These are phyloP conservation scores for Megaceryle alcyon DNA, from an alignment of 2,797 vertebrate genomes.

Conservation along the genomic window DNA sequence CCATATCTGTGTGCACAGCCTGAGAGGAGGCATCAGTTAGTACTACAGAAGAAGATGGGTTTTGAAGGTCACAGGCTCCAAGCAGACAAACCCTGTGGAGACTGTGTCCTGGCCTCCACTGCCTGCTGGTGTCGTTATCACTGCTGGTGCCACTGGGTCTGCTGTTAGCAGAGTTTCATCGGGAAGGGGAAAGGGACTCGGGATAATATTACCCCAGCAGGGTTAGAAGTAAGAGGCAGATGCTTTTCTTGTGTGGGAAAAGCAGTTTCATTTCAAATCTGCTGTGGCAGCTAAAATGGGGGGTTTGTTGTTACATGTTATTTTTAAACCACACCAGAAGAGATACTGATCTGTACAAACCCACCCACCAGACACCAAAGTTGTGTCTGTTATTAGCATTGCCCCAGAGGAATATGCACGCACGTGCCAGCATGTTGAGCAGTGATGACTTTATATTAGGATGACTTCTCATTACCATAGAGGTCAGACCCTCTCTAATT, in stretches of 20 bases:
- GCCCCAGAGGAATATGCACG: background rate
- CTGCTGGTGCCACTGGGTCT: background rate
- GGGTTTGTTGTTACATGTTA: background rate
- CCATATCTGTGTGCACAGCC: rapidly evolving
- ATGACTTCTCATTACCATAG: background rate
- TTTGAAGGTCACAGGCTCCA: background rate
- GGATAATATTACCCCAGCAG: background rate
- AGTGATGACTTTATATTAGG: background rate
- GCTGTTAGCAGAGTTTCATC: background rate
- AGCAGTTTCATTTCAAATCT: background rate
- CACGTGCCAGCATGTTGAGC: background rate
- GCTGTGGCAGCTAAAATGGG: background rate
- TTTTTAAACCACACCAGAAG: background rate
- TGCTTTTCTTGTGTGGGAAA: background rate
- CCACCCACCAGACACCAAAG: background rate
- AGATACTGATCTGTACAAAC: background rate
- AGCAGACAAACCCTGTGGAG: background rate
- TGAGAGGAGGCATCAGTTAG: background rate
- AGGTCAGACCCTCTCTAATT: background rate
- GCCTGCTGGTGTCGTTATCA: rapidly evolving
- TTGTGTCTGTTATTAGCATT: background rate
- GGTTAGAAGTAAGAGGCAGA: background rate
- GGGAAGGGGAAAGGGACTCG: background rate
- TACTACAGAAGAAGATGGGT: background rate
- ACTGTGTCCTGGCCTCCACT: background rate